Evolutionary conservation across 1,140 invertebrate genomes (phyloP).

Genomic region (Drosophila funebris): DNA sequence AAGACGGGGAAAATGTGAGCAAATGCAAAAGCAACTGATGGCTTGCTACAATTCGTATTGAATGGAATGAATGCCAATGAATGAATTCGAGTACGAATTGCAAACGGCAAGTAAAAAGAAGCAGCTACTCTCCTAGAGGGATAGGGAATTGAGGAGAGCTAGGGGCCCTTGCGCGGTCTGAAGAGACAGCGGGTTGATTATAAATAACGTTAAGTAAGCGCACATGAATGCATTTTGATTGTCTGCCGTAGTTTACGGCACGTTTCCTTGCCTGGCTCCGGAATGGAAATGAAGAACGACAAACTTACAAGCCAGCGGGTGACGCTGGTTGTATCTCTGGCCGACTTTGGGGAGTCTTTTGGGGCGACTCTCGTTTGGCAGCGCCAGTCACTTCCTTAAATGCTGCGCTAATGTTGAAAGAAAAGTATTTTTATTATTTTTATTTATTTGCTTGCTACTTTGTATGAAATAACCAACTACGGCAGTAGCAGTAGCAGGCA

Average conservation of each 20-base stretch:
- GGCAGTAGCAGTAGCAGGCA: background rate
- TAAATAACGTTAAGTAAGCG: conserved; percentile 78
- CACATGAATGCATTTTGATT: conserved; percentile 82
- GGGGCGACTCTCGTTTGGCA: conserved; percentile 7
- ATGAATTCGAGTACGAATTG: conserved; percentile 29
- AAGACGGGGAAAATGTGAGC: conserved; percentile 37
- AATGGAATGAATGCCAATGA: conserved; percentile 51
- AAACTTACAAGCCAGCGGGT: conserved; percentile 34
- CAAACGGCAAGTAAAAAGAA: conserved; percentile 23
- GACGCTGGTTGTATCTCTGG: background rate
- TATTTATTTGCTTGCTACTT: conserved; percentile 73
- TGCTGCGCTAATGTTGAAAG: conserved; percentile 74
- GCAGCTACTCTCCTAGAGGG: background rate
- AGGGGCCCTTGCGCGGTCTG: too few species aligned
- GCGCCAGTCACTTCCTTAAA: conserved; percentile 67
- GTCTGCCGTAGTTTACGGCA: conserved; percentile 76
- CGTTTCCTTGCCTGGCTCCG: conserved; percentile 49
- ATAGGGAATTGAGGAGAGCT: background rate
- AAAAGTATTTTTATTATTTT: conserved; percentile 64
- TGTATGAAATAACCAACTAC: conserved; percentile 63
- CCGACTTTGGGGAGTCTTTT: conserved; percentile 7
- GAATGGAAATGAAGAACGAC: conserved; percentile 60
- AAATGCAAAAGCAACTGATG: conserved; percentile 35
- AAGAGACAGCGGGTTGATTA: conserved; percentile 51
- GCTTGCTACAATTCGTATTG: conserved; percentile 62